Evolutionary conservation across 2,113 vertebrate genomes (phyloP), one percentile per base, ranked within the genome.

Genomic region (Caracal caracal): DNA sequence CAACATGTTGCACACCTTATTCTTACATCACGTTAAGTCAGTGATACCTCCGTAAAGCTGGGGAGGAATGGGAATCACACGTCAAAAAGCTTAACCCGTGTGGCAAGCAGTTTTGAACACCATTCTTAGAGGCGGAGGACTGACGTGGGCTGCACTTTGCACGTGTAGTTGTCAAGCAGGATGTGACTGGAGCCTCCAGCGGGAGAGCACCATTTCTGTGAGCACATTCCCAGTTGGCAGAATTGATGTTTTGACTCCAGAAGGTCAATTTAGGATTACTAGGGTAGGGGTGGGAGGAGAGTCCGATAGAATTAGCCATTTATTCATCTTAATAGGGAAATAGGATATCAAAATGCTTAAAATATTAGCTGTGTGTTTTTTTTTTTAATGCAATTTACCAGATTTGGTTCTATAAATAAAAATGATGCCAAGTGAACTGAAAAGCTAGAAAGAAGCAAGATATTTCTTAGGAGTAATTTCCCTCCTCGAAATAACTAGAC

Each of bases 331-430:
- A 85, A 51, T 26, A 80, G 75, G 10, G 78, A 80, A 63, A 5
- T 53, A 85, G 61, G 79, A 35, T 47, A 79, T 63, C 61, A 43
- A 92, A 68, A 40, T n/a, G 43, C 40, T 80, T 93, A 71, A 92
- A 35, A 49, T 79, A 68, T 78, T 76, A 76, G 47, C 75, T 88
- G 28, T 71, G 19, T 43, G 43, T 43, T 81, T 76, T 96, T 75
- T 40, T 96, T 88, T 83, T 88, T 59, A 93, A 17, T 53, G 33
- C 8, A 82, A 5, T 53, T 90, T 94, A 40, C 40, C 93, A 65
- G 40, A 86, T 70, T 56, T 37, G 59, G 56, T 75, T 66, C 24
- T 71, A n/a, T 49, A 87, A 95, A 35, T 73, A 81, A 65, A 73
- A 78, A 93, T 93, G 70, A 89, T 66, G 43, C n/a, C 56, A 80